Base-by-base conservation (phyloP, 2,113 vertebrate species). In the Lucifuga dentata region DNA sequence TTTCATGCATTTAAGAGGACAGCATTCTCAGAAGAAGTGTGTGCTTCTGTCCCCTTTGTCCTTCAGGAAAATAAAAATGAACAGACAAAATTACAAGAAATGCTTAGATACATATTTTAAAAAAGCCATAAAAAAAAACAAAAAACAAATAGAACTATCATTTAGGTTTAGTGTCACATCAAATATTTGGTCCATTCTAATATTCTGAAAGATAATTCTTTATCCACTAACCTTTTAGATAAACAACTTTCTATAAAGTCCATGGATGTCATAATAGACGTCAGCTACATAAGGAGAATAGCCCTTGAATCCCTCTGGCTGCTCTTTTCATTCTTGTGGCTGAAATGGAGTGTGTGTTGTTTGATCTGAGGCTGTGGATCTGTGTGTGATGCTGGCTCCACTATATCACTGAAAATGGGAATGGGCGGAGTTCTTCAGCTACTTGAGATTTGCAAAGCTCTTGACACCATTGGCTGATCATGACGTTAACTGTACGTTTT, bases 341-440 rank as follows among this genome's bases (percentile, higher is more conserved):
- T 68, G 65, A 80, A 65, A 53, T 35, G 62, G 71, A 73, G 66
- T 70, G 57, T 44, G 36, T 83, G 63, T 80, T 84, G 64, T 58
- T 80, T 79, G 56, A 80, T 78, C 67, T 80, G 74, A 70, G 26
- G 48, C 75, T 76, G 70, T 50, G 61, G 40, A 67, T 80, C 55
- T 74, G 68, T 74, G 83, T 74, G 68, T 74, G 83, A 61, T 63
- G 60, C 71, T 66, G 68, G 50, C 76, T 83, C 63, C 56, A 73
- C 56, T 72, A 17, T 63, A 24, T 78, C 70, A 78, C 53, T 73
- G 73, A 66, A 36, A 69, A 59, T 6, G 8, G 49, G 59, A 76
- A 77, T 73, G 86, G 90, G 87, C 11, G 86, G 89, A 66, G 87
- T 79, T 84, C 48, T 58, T 67, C 53, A 53, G 64, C 64, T 35